phyloP scores from a whole-genome alignment of 2,888 invertebrate species.

The Serripes groenlandicus region DNA sequence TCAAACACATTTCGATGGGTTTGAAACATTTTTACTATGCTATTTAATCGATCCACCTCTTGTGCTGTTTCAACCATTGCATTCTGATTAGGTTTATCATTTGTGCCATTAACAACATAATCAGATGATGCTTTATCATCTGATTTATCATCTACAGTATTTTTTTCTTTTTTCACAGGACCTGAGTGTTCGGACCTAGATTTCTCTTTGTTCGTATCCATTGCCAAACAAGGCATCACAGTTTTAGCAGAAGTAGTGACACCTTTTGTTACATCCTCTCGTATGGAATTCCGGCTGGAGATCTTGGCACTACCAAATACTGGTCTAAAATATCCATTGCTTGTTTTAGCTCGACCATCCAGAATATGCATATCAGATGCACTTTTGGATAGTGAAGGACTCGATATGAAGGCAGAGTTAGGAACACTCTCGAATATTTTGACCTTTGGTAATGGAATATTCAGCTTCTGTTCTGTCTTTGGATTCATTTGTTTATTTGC shows the following conservation, averaged over 20 bases:
- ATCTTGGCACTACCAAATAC: constrained; percentile 3
- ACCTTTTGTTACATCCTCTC: constrained; percentile 1
- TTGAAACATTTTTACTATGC: constrained; percentile 20
- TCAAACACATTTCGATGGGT: background rate
- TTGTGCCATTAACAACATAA: background rate
- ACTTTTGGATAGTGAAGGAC: constrained; percentile 4
- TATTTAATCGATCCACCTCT: background rate
- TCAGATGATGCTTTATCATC: background rate
- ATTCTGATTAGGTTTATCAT: background rate
- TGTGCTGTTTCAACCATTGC: background rate
- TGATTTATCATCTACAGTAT: background rate
- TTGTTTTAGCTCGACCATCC: constrained; percentile 4
- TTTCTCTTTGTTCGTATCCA: background rate
- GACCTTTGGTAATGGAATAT: constrained; percentile 50
- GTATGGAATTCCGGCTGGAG: constrained; percentile 1
- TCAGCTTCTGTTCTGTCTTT: constrained; percentile 46
- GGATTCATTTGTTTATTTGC: constrained; percentile 1
- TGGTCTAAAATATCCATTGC: constrained; percentile 8
- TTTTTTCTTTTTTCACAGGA: background rate
- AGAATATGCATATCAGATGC: constrained; percentile 12
- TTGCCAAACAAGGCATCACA: background rate
- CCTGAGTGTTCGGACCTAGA: background rate
- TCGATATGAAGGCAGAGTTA: constrained; percentile 6
- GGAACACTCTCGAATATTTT: constrained; percentile 56
- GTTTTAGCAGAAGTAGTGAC: constrained; percentile 15